These are phyloP conservation scores for Tragelaphus oryx DNA, from an alignment of 2,797 vertebrate genomes.

Conservation along the genomic window DNA sequence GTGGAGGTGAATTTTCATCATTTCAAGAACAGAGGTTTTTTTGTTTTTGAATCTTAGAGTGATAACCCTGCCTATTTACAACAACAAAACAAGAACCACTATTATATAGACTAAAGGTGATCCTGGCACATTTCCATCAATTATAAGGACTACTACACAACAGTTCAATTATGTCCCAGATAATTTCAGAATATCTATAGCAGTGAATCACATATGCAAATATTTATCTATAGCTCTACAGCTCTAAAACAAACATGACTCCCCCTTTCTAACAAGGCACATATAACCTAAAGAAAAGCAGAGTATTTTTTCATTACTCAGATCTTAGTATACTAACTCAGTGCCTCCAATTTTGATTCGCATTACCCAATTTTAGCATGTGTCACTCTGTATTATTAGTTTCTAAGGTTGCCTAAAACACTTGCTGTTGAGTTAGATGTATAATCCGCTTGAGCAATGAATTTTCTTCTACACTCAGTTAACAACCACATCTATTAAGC, in stretches of 20 bases:
- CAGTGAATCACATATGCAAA: background rate
- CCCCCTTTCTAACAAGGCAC: background rate
- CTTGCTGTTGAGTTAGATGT: background rate
- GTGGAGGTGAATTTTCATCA: background rate
- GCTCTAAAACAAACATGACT: conserved; percentile 44
- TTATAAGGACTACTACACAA: background rate
- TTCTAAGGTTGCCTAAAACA: conserved; percentile 47
- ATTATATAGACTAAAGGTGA: conserved; percentile 2
- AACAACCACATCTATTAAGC: conserved; percentile 15
- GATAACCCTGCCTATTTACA: conserved; percentile 5
- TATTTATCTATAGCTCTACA: conserved; percentile 42
- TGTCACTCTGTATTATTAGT: background rate
- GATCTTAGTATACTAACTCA: background rate
- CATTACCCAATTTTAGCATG: conserved; percentile 27
- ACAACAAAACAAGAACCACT: conserved; percentile 47
- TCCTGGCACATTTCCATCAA: background rate
- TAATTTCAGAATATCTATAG: conserved; percentile 21
- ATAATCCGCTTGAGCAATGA: background rate
- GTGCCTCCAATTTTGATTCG: background rate
- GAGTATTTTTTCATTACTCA: background rate
- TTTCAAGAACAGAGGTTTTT: conserved; percentile 9
- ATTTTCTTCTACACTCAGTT: conserved; percentile 27
- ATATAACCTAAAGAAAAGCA: conserved; percentile 24
- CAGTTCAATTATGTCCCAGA: background rate
- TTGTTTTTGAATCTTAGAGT: background rate